phyloP scores from a whole-genome alignment of 2,888 invertebrate species.

The Myopa testacea region DNA sequence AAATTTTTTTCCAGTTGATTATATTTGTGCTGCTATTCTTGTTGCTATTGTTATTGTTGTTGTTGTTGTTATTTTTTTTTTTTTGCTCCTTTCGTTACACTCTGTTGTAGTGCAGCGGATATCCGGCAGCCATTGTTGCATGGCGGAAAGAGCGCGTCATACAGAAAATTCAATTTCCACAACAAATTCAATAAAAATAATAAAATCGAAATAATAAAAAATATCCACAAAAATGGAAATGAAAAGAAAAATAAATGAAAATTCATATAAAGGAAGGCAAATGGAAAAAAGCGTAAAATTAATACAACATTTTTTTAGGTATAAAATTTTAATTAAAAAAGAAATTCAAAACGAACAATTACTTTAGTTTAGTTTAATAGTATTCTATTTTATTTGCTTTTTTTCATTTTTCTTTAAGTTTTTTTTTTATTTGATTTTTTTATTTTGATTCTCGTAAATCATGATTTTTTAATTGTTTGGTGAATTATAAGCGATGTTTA shows the following conservation, averaged over 20 bases:
- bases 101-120: background rate
- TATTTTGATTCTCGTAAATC: too few species aligned
- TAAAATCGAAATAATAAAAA: background rate
- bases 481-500: too few species aligned
- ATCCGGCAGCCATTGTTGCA: slow-evolving; percentile 2
- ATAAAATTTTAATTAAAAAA: too few species aligned
- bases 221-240: background rate
- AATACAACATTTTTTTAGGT: background rate
- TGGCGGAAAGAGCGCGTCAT: background rate
- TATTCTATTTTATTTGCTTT: too few species aligned
- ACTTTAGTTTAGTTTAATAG: too few species aligned
- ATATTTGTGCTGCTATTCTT: background rate
- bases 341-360: too few species aligned
- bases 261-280: background rate
- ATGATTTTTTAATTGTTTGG: too few species aligned
- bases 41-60: slow-evolving; percentile 8
- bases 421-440: too few species aligned
- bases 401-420: too few species aligned
- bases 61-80: slow-evolving; percentile 10
- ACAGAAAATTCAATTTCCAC: slow-evolving; percentile 22
- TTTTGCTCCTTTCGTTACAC: background rate
- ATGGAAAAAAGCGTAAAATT: background rate
- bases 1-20: background rate
- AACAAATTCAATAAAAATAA: slow-evolving; percentile 21
- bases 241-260: background rate